Base-by-base conservation (phyloP, 2,797 vertebrate species). In the Hapalemur alaotrensis region DNA sequence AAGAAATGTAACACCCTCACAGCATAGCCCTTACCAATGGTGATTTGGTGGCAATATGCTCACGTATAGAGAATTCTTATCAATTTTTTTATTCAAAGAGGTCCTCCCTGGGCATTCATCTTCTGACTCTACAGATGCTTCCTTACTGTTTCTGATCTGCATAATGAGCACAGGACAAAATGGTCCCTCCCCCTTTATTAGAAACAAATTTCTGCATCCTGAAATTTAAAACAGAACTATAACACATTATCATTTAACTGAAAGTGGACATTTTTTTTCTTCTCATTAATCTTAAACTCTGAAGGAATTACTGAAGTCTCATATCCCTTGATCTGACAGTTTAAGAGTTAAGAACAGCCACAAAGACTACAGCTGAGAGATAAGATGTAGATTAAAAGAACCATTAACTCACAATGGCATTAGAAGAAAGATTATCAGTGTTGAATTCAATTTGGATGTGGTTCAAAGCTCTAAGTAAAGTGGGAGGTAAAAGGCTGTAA, bases 381-480 rank as follows among this genome's bases (percentile, higher is more conserved):
- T 96, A 98, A 98, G 97, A 94, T 92, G 92, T 91, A 96, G 92
- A 97, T 95, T 95, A 97, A 97, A 96, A 98, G 84, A 98, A 89
- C 52, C 65, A 86, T 95, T 98, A 97, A 95, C 87, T 98, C 96
- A 89, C 96, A 98, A 78, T 93, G 97, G 50, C 82, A 89, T 93
- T 82, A 97, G 91, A 61, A 95, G 93, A 63, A 96, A 61, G 82
- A 94, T 96, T 85, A 30, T 50, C 97, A 96, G 91, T 88, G 84
- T 93, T 97, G 95, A 97, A 97, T 96, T 98, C 85, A 95, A 72
- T 97, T 96, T 98, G 97, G 95, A 97, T 41, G 69, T 28, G 76
- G 89, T 95, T 98, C 96, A 98, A 98, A 98, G 97, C 82, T 95
- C 70, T 88, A 95, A 8, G 7, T n/a, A 59, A 95, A 97, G 79